A percentile compares a stretch with the other conserved stretches of the same genome.
These are phyloP conservation scores for Euleptes europaea DNA, from an alignment of 2,113 vertebrate species.

Conservation along the genomic window DNA sequence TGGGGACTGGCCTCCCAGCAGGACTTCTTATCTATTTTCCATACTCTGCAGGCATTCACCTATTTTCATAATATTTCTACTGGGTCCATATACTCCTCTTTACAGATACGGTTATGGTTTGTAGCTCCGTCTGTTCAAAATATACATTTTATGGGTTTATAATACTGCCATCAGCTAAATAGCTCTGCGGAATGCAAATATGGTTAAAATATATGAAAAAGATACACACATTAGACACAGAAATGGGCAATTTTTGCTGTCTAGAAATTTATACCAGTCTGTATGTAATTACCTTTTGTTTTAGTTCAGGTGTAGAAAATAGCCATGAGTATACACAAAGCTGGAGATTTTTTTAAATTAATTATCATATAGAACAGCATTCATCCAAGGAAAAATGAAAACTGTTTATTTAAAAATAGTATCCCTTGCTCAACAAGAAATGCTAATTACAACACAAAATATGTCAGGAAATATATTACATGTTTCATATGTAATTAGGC, in stretches of 20 bases:
- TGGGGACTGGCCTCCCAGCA: slow-evolving; percentile 36
- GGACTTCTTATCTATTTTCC: slow-evolving; percentile 45
- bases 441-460: slow-evolving; percentile 64
- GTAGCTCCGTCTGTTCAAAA: slow-evolving; percentile 70
- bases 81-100: slow-evolving; percentile 58
- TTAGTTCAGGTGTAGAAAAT: slow-evolving; percentile 38
- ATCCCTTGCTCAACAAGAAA: slow-evolving; percentile 53
- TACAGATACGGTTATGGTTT: slow-evolving; percentile 54
- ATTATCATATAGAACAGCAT: neutral
- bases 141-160: slow-evolving; percentile 69
- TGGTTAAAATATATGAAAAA: slow-evolving; percentile 63
- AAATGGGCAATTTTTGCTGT: slow-evolving; percentile 34
- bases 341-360: slow-evolving; percentile 27
- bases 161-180: slow-evolving; percentile 69
- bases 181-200: slow-evolving; percentile 64
- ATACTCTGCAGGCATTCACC: slow-evolving; percentile 62
- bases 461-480: slow-evolving; percentile 64
- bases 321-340: slow-evolving; percentile 50
- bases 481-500: slow-evolving; percentile 61
- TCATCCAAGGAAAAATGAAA: slow-evolving; percentile 54
- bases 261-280: slow-evolving; percentile 32
- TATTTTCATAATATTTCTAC: slow-evolving; percentile 64
- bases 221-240: slow-evolving; percentile 42
- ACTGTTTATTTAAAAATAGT: slow-evolving; percentile 46
- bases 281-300: slow-evolving; percentile 59